Percentiles rank a stretch among this genome's conserved stretches.
These are phyloP conservation scores for Tricholaema leucomelas DNA, from an alignment of 2,113 vertebrate genomes.

Conservation along the genomic window DNA sequence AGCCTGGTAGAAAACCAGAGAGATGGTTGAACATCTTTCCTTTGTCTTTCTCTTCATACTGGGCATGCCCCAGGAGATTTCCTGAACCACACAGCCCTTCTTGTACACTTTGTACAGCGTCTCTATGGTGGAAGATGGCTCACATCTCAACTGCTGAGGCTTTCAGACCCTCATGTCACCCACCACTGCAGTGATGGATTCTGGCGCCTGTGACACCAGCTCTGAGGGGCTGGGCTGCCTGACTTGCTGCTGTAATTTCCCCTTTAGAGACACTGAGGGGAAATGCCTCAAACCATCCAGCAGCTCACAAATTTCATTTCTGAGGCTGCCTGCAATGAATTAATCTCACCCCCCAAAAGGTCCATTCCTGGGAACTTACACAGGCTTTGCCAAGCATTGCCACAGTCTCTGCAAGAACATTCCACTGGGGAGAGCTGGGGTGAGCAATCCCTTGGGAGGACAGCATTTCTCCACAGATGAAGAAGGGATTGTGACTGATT, in stretches of 20 bases:
- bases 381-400: neutral
- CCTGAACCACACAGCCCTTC: too few species aligned
- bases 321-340: neutral
- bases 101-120: neutral
- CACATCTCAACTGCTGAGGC: neutral
- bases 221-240: neutral
- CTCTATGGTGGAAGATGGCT: neutral
- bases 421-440: neutral
- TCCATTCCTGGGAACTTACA: neutral
- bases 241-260: neutral
- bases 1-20: slow-evolving; percentile 16
- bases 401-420: neutral
- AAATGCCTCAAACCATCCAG: neutral
- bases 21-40: slow-evolving; percentile 27
- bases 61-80: neutral
- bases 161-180: neutral
- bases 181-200: neutral
- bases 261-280: neutral
- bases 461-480: neutral
- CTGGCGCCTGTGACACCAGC: neutral
- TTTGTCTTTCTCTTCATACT: neutral
- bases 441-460: neutral
- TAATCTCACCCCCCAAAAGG: neutral
- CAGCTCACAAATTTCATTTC: neutral
- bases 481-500: neutral